Percentiles rank a stretch among this genome's conserved stretches.
These are phyloP conservation scores for Rhogogaster chlorosoma DNA, from an alignment of 2,888 invertebrate species.

Conservation along the genomic window DNA sequence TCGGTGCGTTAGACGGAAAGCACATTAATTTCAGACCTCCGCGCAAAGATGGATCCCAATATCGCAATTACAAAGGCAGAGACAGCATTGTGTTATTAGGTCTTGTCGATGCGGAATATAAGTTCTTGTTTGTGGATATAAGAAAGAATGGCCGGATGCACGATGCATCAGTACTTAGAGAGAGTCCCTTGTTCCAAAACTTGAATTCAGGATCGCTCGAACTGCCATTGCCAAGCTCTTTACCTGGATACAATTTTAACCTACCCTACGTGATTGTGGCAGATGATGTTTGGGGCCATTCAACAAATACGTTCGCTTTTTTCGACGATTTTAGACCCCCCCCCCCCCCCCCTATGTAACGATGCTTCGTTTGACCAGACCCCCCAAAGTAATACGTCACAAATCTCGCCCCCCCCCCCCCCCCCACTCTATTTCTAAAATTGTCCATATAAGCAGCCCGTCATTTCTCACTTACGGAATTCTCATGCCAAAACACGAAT, in stretches of 20 bases:
- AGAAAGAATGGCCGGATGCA: conserved; percentile 41
- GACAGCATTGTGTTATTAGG: conserved; percentile 44
- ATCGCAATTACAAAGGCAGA: conserved; percentile 47
- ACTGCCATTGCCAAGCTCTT: not conserved
- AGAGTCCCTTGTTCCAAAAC: not conserved
- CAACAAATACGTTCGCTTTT: no score
- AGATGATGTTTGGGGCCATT: conserved; percentile 29
- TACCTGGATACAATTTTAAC: not conserved
- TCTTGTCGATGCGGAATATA: conserved; percentile 46
- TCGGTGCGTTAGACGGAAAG: conserved; percentile 40
- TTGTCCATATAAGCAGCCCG: no score
- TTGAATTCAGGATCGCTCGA: not conserved
- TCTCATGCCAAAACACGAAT: no score
- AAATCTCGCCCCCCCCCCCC: no score
- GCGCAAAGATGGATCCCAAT: conserved; percentile 29
- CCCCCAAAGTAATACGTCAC: no score
- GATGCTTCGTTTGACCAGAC: no score
- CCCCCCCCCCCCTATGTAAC: no score
- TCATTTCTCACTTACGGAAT: no score
- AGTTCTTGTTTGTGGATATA: conserved; percentile 44
- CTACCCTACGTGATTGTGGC: conserved; percentile 14
- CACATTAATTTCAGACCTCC: conserved; percentile 35
- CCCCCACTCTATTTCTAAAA: no score
- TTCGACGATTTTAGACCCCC: no score
- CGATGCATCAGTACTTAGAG: conserved; percentile 38